Evolutionary conservation across 2,797 vertebrate species (phyloP), one percentile per base, ranked within the genome.

Genomic region (Euphonia xanthogaster): DNA sequence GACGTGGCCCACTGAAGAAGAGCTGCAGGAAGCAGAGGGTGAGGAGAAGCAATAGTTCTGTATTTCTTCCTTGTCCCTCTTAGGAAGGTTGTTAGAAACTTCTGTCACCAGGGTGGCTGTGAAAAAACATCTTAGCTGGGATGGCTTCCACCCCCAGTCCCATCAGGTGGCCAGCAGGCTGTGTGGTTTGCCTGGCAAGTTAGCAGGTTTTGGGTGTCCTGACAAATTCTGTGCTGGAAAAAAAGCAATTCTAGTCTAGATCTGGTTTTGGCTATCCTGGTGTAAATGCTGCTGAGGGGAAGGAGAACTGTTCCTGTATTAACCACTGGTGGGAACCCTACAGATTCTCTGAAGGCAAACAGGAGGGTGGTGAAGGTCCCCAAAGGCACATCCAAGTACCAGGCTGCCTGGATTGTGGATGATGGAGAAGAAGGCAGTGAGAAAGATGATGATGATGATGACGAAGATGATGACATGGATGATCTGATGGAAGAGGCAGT

Each of bases 311-410:
- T 71, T 79, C 53, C 27, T 47, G 2, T 74, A 5, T 45, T 96
- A 61, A 93, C 6, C 24, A 3, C 47, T 39, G 78, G 5, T 86
- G 90, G 89, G 12, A 35, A 71, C 83, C 63, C 77, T 78, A 17
- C 67, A 99, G 99, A 98, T 67, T 97, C 97, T 60, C 95, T 98
- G 76, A 99, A 98, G 94, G 98, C 89, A 44, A 89, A 48, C 51
- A 98, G 97, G 83, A 98, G 97, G 63, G 88, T 99, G 72, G 98
- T 98, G 40, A 98, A 98, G 92, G 99, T 99, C 74, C 99, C 99
- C 18, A 99, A 99, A 97, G 99, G 99, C 88, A 99, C 98, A 4
- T 99, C 99, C 3, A 98, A 98, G 88, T 99, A 99, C 95, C 99
- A 99, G 96, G 99, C 99, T 72, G 97, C 98, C 5, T 99, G 99